phyloP scores from a whole-genome alignment of 2,797 vertebrate genomes.

The Lepus oiostolus region DNA sequence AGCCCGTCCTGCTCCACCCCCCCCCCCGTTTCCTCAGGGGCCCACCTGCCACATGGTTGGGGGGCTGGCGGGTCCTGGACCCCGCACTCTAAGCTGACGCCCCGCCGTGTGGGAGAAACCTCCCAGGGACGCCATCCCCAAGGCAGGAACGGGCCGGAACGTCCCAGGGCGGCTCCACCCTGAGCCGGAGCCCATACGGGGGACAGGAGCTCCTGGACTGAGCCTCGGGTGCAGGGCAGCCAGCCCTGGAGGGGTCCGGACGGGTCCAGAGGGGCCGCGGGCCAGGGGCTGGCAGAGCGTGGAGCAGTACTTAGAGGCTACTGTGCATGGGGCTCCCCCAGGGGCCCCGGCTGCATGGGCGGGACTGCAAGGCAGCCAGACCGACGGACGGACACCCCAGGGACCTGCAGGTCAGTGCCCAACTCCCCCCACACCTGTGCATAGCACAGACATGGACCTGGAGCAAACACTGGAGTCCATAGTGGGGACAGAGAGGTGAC shows the following conservation, averaged over 20 bases:
- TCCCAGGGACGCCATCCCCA: too few relatives aligned
- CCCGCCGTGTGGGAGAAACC: not conserved
- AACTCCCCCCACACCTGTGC: too few relatives aligned
- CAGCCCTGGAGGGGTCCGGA: too few relatives aligned
- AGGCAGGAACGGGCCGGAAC: too few relatives aligned
- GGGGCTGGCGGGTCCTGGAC: not conserved
- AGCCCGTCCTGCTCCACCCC: too few relatives aligned
- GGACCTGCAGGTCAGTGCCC: not conserved
- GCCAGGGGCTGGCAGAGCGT: not conserved
- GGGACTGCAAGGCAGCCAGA: not conserved
- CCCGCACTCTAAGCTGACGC: not conserved
- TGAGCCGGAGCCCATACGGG: not conserved
- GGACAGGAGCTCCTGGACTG: not conserved
- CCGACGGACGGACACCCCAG: not conserved
- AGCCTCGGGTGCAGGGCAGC: not conserved
- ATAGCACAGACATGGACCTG: not conserved
- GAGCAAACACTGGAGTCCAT: not conserved
- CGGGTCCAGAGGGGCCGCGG: not conserved
- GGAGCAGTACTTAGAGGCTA: not conserved
- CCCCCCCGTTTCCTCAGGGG: too few relatives aligned
- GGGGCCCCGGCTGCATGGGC: too few relatives aligned
- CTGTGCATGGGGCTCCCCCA: not conserved
- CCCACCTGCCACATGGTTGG: not conserved
- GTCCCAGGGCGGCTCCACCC: accelerated
- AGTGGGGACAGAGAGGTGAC: not conserved